Evolutionary conservation across 2,113 vertebrate species (phyloP).

Genomic region (Laticauda laticaudata): DNA sequence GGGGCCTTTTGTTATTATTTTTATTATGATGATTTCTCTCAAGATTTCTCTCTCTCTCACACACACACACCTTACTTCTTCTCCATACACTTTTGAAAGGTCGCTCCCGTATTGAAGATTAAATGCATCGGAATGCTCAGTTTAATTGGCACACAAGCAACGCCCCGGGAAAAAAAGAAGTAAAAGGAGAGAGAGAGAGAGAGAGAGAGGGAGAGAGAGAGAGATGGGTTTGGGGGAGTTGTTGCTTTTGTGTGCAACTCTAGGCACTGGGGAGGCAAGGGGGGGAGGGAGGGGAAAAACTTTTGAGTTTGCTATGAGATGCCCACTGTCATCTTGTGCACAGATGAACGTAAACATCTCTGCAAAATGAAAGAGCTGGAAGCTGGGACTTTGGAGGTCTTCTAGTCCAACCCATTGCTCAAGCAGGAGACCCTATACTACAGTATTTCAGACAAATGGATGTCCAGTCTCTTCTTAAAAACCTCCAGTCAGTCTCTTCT

Average conservation of each 20-base stretch:
- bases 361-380: too few species aligned
- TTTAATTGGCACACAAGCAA: slow-evolving; percentile 63
- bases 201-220: slow-evolving; percentile 34
- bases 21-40: background rate
- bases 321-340: background rate
- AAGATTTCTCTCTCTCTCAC: background rate
- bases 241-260: background rate
- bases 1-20: slow-evolving; percentile 52
- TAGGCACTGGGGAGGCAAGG: background rate
- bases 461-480: too few species aligned
- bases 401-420: too few species aligned
- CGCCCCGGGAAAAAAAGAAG: slow-evolving; percentile 6
- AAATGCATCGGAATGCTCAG: slow-evolving; percentile 59
- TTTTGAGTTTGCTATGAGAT: background rate
- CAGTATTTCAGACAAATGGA: background rate
- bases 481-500: too few species aligned
- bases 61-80: background rate
- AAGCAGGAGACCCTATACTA: too few species aligned
- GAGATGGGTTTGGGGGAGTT: background rate
- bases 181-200: background rate
- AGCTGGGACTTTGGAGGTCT: too few species aligned
- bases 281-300: background rate
- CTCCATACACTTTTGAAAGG: slow-evolving; percentile 19
- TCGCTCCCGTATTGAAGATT: slow-evolving; percentile 57
- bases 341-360: too few species aligned